Percentiles rank a stretch among this genome's conserved stretches.
These are phyloP conservation scores for Actinia equina DNA, from an alignment of 64 coral and sea anemone species.

Conservation along the genomic window DNA sequence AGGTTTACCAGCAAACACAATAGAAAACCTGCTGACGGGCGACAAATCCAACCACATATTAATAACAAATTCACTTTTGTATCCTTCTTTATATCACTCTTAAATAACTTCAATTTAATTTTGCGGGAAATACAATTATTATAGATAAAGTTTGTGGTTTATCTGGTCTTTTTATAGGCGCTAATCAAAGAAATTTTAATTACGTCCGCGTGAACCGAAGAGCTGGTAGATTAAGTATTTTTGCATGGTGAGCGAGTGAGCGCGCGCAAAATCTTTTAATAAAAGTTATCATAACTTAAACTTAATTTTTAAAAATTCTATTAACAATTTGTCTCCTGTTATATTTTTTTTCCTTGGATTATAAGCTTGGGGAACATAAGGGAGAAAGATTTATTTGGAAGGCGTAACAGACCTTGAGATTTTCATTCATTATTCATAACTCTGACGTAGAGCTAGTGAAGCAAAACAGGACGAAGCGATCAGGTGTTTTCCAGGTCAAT, in stretches of 20 bases:
- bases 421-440: neutral
- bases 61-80: neutral
- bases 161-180: neutral
- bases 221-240: neutral
- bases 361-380: neutral
- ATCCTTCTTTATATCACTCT: neutral
- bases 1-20: constrained; percentile 3
- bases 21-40: neutral
- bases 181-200: neutral
- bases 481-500: neutral
- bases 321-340: neutral
- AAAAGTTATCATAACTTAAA: neutral
- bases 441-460: neutral
- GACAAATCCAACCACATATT: neutral
- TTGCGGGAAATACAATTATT: neutral
- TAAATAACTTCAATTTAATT: neutral
- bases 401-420: neutral
- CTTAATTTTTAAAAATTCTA: no score
- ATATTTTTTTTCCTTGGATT: neutral
- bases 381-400: neutral
- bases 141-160: neutral
- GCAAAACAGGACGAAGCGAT: neutral
- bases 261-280: neutral
- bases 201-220: neutral
- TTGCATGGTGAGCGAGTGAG: neutral